Evolutionary conservation across 2,113 vertebrate genomes (phyloP).

Genomic region (Lepisosteus oculatus): DNA sequence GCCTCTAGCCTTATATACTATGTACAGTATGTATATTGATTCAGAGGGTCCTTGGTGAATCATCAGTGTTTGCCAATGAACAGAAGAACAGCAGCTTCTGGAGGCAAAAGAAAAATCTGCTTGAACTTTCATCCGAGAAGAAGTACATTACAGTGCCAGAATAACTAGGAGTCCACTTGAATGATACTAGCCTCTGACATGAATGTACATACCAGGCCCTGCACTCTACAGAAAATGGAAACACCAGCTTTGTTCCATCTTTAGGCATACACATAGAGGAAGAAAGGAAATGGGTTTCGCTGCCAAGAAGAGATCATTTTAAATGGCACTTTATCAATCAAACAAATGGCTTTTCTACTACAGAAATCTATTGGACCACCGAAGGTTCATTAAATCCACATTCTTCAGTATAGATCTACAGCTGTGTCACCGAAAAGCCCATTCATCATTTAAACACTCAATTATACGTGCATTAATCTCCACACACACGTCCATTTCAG

Average conservation of each 20-base stretch:
- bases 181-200: background rate
- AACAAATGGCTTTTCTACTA: constrained; percentile 25
- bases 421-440: constrained; percentile 19
- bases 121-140: background rate
- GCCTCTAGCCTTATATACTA: too few relatives aligned
- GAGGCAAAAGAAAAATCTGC: background rate
- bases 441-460: constrained; percentile 36
- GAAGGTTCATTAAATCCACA: constrained; percentile 26
- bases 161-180: background rate
- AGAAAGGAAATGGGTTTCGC: constrained; percentile 12
- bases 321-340: constrained; percentile 26
- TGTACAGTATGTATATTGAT: background rate
- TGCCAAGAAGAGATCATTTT: constrained; percentile 21
- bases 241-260: background rate
- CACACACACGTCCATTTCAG: constrained; percentile 22
- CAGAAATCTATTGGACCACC: constrained; percentile 16
- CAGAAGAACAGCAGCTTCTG: background rate
- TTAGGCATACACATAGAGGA: constrained; percentile 6
- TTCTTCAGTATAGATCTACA: constrained; percentile 33
- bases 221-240: constrained; percentile 1
- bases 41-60: background rate
- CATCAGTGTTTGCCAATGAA: background rate
- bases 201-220: background rate
- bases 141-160: background rate
- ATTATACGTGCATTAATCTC: constrained; percentile 27